These are phyloP conservation scores for Sinelater perroti DNA, from an alignment of 2,888 invertebrate genomes.

Conservation along the genomic window DNA sequence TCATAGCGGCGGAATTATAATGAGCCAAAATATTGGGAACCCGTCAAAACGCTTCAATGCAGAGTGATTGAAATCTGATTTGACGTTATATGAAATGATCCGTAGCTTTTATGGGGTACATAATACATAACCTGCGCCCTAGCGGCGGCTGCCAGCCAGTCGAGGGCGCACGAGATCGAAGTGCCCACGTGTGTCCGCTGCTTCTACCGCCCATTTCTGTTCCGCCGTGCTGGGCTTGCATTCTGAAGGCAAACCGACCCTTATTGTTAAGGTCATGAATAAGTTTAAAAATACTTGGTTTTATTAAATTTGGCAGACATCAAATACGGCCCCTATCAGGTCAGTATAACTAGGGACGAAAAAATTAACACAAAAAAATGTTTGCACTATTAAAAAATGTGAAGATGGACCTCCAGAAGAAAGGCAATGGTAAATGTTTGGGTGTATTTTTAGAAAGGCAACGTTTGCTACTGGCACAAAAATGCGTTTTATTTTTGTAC, in stretches of 20 bases:
- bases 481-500: too few species aligned
- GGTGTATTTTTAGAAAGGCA: too few species aligned
- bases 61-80: conserved; percentile 42
- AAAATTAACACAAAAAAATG: too few species aligned
- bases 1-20: conserved; percentile 31
- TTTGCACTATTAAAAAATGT: too few species aligned
- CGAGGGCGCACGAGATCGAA: conserved; percentile 15
- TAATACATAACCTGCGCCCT: conserved; percentile 35
- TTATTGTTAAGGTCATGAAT: not conserved
- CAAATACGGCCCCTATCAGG: too few species aligned
- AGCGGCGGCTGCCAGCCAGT: conserved; percentile 20
- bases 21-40: conserved; percentile 27
- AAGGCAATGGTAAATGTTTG: too few species aligned
- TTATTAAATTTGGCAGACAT: too few species aligned
- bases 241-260: not conserved
- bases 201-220: too few species aligned
- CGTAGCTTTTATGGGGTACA: conserved; percentile 38
- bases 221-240: not conserved
- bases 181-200: not conserved
- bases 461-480: too few species aligned
- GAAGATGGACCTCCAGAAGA: too few species aligned
- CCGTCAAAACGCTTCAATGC: conserved; percentile 36
- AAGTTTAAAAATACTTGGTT: too few species aligned
- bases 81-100: conserved; percentile 42
- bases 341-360: too few species aligned